Conservation (phyloP, 1,140 invertebrate species). For the Berghia stephanieae region DNA sequence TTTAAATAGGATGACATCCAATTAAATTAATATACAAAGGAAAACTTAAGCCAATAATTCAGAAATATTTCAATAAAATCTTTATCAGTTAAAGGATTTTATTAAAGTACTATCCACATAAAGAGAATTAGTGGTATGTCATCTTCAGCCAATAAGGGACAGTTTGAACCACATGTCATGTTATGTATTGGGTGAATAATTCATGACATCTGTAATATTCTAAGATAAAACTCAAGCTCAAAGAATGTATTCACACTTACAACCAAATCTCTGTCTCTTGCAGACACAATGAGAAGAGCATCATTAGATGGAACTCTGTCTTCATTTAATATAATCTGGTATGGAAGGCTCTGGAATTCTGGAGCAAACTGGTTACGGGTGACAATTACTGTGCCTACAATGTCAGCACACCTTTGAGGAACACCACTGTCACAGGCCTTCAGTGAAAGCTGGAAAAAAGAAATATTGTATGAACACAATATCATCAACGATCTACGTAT, state of each 20-base stretch:
- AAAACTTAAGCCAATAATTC: no score
- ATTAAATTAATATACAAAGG: no score
- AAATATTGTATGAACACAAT: not conserved
- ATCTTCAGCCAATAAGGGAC: no score
- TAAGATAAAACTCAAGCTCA: no score
- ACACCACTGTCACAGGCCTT: conserved; percentile 40
- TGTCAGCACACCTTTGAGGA: conserved; percentile 34
- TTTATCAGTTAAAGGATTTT: no score
- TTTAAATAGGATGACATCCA: no score
- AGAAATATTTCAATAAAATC: no score
- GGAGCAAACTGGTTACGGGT: conserved; percentile 39
- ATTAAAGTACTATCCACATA: no score
- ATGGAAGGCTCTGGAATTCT: conserved; percentile 38
- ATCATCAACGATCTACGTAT: not conserved
- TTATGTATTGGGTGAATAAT: no score
- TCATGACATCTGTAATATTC: no score
- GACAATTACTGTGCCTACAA: conserved; percentile 30
- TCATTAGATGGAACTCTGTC: conserved; percentile 13
- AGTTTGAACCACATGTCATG: no score
- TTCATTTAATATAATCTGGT: conserved; percentile 33
- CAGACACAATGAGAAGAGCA: conserved; percentile 29
- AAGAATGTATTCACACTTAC: conserved; percentile 4
- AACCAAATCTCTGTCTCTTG: conserved; percentile 37
- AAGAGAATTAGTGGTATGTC: no score
- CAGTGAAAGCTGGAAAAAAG: conserved; percentile 34